These are phyloP conservation scores for Rotaria socialis DNA, from an alignment of 2,888 invertebrate genomes.

Conservation along the genomic window DNA sequence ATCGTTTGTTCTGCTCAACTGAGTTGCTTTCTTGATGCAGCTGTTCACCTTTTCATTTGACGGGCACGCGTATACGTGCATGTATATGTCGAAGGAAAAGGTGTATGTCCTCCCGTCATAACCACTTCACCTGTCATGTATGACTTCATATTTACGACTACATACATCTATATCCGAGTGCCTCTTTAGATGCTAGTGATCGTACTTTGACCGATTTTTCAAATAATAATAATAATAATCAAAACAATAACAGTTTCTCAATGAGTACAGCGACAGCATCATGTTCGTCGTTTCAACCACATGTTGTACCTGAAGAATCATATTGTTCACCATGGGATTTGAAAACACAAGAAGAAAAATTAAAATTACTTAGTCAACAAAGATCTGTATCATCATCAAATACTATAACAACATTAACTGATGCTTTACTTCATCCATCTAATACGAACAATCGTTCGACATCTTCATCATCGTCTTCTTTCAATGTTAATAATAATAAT, in stretches of 20 bases:
- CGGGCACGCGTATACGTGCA: background rate
- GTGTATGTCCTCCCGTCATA: background rate
- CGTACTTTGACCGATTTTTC: constrained; percentile 5
- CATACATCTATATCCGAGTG: background rate
- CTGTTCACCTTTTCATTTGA: constrained; percentile 17
- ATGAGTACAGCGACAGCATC: background rate
- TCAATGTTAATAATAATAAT: background rate
- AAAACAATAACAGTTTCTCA: background rate
- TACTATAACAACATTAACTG: background rate
- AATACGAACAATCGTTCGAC: background rate
- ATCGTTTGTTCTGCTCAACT: constrained; percentile 17
- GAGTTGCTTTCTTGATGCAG: background rate
- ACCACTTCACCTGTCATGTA: background rate
- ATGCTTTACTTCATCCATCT: constrained; percentile 18
- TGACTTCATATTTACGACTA: background rate
- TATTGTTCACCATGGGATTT: constrained; percentile 47
- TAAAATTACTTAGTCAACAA: constrained; percentile 32
- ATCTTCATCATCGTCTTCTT: background rate
- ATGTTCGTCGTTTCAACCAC: background rate
- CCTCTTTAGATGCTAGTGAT: background rate
- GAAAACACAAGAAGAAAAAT: constrained; percentile 44
- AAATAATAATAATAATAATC: background rate
- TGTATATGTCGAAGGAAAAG: background rate
- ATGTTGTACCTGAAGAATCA: background rate
- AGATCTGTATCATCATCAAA: background rate